Evolutionary conservation across 2,797 vertebrate genomes (phyloP).

Genomic region (Hyperoplus lanceolatus): DNA sequence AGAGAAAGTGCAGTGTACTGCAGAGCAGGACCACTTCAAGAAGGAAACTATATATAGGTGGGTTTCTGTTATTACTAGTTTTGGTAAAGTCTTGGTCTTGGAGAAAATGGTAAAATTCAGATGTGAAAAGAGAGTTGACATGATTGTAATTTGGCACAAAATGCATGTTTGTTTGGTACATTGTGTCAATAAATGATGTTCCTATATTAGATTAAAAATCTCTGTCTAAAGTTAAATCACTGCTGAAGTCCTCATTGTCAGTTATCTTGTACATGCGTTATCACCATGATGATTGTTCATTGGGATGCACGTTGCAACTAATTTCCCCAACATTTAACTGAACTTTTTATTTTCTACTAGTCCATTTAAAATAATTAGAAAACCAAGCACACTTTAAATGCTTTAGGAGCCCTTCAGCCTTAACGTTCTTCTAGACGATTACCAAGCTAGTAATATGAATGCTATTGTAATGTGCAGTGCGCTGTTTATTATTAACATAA

Average conservation of each 20-base stretch:
- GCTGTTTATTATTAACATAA: too few species aligned
- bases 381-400: too few species aligned
- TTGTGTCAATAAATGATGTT: not conserved
- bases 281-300: not conserved
- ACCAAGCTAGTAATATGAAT: too few species aligned
- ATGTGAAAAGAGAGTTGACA: not conserved
- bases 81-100: not conserved
- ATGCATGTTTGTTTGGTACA: not conserved
- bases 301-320: too few species aligned
- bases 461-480: too few species aligned
- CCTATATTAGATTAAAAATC: not conserved
- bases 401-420: too few species aligned
- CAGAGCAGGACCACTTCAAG: slow-evolving; percentile 97
- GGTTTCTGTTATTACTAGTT: slow-evolving; percentile 1
- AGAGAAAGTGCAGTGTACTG: slow-evolving; percentile 95
- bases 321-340: too few species aligned
- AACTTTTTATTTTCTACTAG: too few species aligned
- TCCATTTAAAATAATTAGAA: too few species aligned
- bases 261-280: not conserved
- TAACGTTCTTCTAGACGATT: too few species aligned
- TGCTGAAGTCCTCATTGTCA: not conserved
- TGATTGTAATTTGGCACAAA: not conserved
- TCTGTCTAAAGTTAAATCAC: not conserved
- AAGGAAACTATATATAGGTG: slow-evolving; percentile 96
- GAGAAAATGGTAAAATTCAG: not conserved